Conservation (phyloP, 1,140 invertebrate species). For the Pseudomyrmex cubaensis region DNA sequence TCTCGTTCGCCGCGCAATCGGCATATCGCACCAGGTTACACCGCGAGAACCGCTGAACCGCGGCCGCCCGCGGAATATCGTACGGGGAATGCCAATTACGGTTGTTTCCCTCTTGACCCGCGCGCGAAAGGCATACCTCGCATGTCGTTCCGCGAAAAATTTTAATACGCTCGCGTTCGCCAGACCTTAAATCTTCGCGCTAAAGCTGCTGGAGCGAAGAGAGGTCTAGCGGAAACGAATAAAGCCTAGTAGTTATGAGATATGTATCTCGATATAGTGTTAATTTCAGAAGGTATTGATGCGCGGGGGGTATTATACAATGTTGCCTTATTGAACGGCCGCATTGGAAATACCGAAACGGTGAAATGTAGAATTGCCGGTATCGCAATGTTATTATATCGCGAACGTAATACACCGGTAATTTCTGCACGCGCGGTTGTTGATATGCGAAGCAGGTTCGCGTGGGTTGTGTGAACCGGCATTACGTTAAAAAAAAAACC, state of each 20-base stretch:
- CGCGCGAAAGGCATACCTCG: slow-evolving; percentile 15
- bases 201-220: not conserved
- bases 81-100: slow-evolving; percentile 67
- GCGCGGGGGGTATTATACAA: slow-evolving; percentile 14
- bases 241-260: slow-evolving; percentile 44
- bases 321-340: slow-evolving; percentile 7
- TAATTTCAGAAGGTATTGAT: slow-evolving; percentile 45
- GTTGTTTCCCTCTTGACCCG: slow-evolving; percentile 47
- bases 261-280: slow-evolving; percentile 42
- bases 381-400: slow-evolving; percentile 32
- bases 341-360: slow-evolving; percentile 25
- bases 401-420: slow-evolving; percentile 2
- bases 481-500: not conserved
- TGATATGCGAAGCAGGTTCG: not conserved
- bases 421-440: not conserved
- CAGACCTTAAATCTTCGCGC: slow-evolving; percentile 35
- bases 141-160: slow-evolving; percentile 41
- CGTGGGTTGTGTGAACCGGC: not conserved
- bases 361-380: slow-evolving; percentile 29
- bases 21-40: slow-evolving; percentile 68
- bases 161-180: slow-evolving; percentile 45
- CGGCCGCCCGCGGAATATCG: slow-evolving; percentile 45
- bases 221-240: slow-evolving; percentile 56
- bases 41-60: slow-evolving; percentile 55
- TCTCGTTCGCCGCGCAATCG: slow-evolving; percentile 46